These are phyloP conservation scores for Latheticus oryzae DNA, from an alignment of 2,888 invertebrate species.

Conservation along the genomic window DNA sequence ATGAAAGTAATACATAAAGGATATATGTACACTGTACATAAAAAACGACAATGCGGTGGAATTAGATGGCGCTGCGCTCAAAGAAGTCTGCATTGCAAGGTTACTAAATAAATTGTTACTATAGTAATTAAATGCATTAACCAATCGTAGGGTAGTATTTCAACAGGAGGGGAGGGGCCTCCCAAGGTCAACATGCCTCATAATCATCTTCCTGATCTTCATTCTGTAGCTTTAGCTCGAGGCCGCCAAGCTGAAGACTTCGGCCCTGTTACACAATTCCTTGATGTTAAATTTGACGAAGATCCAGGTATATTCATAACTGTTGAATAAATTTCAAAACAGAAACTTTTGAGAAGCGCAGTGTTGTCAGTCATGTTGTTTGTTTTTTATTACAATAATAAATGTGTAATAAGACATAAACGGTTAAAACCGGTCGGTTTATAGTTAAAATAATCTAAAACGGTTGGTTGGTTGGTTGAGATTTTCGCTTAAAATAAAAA, in stretches of 20 bases:
- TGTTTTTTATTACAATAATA: neutral
- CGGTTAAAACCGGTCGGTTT: conserved; percentile 13
- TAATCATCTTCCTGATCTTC: conserved; percentile 65
- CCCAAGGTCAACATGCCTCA: conserved; percentile 64
- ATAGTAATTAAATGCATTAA: neutral
- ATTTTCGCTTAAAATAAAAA: no score
- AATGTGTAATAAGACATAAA: neutral
- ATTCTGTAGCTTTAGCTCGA: conserved; percentile 63
- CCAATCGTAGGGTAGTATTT: conserved; percentile 60
- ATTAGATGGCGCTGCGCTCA: conserved; percentile 67
- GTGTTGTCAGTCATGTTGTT: no score
- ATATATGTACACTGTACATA: conserved; percentile 67
- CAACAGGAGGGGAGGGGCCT: conserved; percentile 51
- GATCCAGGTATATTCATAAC: conserved; percentile 22
- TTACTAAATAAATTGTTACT: conserved; percentile 46
- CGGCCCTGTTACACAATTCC: conserved; percentile 19
- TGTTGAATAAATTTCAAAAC: conserved; percentile 14
- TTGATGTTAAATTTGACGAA: conserved; percentile 39
- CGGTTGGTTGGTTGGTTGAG: neutral
- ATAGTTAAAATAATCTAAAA: neutral
- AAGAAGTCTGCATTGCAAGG: conserved; percentile 64
- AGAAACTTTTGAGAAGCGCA: conserved; percentile 30
- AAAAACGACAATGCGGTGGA: conserved; percentile 62
- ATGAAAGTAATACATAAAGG: conserved; percentile 66
- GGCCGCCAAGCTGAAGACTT: conserved; percentile 44